phyloP scores from a whole-genome alignment of 2,113 vertebrate species.

The Tringa solitaria region DNA sequence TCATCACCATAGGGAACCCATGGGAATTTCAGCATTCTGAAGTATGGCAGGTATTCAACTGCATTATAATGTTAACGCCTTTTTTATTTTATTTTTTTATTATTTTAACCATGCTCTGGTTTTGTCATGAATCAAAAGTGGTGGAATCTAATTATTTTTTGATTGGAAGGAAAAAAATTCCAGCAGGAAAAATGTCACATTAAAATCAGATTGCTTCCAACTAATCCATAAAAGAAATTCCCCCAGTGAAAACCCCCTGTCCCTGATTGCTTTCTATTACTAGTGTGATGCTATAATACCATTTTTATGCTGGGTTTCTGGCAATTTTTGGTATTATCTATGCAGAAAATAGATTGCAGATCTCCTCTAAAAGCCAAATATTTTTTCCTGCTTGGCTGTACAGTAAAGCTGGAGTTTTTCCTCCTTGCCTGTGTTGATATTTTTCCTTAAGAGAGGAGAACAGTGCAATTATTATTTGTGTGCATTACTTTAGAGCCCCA shows the following conservation, averaged over 20 bases:
- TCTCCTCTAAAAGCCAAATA: not conserved
- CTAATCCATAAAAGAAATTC: not conserved
- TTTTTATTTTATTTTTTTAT: not conserved
- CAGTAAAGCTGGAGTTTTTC: not conserved
- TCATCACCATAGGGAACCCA: not conserved
- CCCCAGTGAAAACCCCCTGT: not conserved
- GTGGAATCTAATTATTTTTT: not conserved
- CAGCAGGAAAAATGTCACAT: conserved; percentile 10
- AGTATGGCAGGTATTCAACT: not conserved
- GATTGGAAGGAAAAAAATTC: not conserved
- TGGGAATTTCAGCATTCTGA: not conserved
- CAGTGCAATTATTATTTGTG: not conserved
- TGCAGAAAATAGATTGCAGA: not conserved
- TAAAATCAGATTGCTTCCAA: not conserved
- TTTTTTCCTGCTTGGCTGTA: not conserved
- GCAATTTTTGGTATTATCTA: not conserved
- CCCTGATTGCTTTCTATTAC: not conserved
- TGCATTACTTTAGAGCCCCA: not conserved
- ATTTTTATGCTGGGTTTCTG: not conserved
- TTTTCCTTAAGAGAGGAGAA: not conserved
- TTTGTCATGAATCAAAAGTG: not conserved
- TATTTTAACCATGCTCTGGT: not conserved
- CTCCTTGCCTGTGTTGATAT: not conserved
- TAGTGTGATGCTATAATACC: not conserved
- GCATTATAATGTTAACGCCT: not conserved